Evolutionary conservation across 1,140 invertebrate genomes (phyloP).

Genomic region (Euura lappo): DNA sequence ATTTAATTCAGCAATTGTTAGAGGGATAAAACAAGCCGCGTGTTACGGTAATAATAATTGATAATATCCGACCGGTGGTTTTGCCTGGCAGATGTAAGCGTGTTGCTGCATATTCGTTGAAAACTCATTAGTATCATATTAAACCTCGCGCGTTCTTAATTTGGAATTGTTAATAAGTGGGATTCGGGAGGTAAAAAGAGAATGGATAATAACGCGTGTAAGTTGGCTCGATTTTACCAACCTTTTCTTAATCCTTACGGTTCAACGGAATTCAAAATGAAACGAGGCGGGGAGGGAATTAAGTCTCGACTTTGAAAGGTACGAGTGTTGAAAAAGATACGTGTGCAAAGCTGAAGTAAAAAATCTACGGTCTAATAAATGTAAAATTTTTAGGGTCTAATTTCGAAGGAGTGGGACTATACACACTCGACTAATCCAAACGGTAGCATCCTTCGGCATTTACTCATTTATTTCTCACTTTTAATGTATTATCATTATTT

Average conservation of each 20-base stretch:
- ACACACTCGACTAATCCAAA: no score
- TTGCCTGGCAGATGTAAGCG: background rate
- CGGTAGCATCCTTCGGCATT: background rate
- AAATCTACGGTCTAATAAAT: no score
- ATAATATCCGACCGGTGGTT: background rate
- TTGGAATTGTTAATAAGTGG: constrained; percentile 5
- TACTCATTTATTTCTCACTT: background rate
- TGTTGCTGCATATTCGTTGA: background rate
- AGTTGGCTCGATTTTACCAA: background rate
- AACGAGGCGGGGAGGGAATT: no score
- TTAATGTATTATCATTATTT: background rate
- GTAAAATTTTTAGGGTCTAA: no score
- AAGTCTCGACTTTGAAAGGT: no score
- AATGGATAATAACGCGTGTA: background rate
- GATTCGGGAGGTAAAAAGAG: constrained; percentile 5
- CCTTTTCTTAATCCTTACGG: constrained; percentile 1
- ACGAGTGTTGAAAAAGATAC: no score
- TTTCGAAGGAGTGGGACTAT: no score
- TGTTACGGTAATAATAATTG: background rate
- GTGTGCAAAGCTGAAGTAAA: no score
- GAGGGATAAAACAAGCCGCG: background rate
- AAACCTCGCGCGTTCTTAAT: constrained; percentile 1
- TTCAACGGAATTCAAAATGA: background rate
- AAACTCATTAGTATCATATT: background rate
- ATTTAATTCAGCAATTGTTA: background rate